phyloP scores from a whole-genome alignment of 2,113 vertebrate genomes.

The Sinocyclocheilus anshuiensis region DNA sequence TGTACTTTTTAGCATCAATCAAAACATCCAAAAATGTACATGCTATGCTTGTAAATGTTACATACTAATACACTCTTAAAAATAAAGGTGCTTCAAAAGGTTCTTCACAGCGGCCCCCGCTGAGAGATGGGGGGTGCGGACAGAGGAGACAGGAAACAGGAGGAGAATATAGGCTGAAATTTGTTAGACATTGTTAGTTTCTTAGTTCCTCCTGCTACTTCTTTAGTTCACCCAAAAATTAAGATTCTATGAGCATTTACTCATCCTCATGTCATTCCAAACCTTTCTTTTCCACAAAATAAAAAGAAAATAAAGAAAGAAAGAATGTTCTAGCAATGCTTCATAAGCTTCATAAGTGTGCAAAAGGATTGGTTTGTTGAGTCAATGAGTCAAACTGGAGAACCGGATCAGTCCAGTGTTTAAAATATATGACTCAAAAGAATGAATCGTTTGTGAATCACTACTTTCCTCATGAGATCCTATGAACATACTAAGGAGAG shows the following conservation, averaged over 20 bases:
- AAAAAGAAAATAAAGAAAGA: slow-evolving; percentile 3
- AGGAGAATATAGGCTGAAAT: slow-evolving; percentile 35
- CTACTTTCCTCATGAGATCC: background rate
- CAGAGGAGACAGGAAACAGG: slow-evolving; percentile 43
- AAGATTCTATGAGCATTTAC: background rate
- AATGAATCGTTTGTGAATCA: background rate
- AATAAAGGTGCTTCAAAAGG: no score
- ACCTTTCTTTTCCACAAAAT: background rate
- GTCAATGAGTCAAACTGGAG: background rate
- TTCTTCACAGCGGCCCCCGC: no score
- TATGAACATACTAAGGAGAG: no score
- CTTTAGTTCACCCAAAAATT: background rate
- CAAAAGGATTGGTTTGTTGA: background rate
- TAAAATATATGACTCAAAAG: background rate
- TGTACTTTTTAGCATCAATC: no score
- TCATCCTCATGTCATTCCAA: background rate
- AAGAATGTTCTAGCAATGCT: background rate
- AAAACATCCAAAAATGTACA: no score
- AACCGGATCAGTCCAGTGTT: background rate
- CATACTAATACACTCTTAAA: no score
- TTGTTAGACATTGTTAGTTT: slow-evolving; percentile 5
- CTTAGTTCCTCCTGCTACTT: background rate
- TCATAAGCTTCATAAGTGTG: background rate
- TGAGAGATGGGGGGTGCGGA: slow-evolving; percentile 22
- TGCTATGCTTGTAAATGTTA: no score